A percentile compares a stretch with the other conserved stretches of the same genome.
Conservation (phyloP, 2,888 invertebrate genomes). For the Acanthacorydalis orientalis region DNA sequence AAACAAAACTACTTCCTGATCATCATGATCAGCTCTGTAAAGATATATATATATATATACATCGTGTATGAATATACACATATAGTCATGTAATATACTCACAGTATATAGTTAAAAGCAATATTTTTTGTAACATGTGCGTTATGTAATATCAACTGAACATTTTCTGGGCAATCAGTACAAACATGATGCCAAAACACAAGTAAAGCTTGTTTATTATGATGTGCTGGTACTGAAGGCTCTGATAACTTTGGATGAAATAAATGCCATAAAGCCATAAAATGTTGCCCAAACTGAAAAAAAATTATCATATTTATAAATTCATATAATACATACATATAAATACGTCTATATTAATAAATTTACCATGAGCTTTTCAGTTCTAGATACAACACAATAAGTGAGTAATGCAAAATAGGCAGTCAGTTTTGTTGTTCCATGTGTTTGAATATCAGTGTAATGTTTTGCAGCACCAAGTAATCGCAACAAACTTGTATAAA, state of each 20-base stretch:
- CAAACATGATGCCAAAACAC: slow-evolving; percentile 90
- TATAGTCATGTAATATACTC: slow-evolving; percentile 25
- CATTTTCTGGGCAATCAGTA: slow-evolving; percentile 84
- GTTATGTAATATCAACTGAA: slow-evolving; percentile 73
- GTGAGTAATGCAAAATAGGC: slow-evolving; percentile 85
- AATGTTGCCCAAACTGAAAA: slow-evolving; percentile 76
- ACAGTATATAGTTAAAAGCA: slow-evolving; percentile 93
- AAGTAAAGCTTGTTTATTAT: slow-evolving; percentile 84
- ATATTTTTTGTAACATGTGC: slow-evolving; percentile 83
- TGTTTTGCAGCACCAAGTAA: slow-evolving; percentile 69
- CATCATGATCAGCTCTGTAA: slow-evolving; percentile 83
- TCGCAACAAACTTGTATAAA: slow-evolving; percentile 56
- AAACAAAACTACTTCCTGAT: slow-evolving; percentile 86
- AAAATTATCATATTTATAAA: slow-evolving; percentile 5
- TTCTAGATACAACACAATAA: slow-evolving; percentile 77
- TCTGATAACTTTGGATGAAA: slow-evolving; percentile 90
- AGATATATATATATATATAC: slow-evolving; percentile 4
- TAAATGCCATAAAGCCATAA: slow-evolving; percentile 81
- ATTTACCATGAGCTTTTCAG: slow-evolving; percentile 81
- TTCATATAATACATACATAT: no score
- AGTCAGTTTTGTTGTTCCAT: slow-evolving; percentile 82
- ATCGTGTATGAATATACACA: slow-evolving; percentile 1
- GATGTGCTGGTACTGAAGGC: slow-evolving; percentile 86
- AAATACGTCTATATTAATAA: neutral
- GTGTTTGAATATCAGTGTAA: slow-evolving; percentile 70